These are phyloP conservation scores for Ormia ochracea DNA, from an alignment of 2,888 invertebrate species.

Conservation along the genomic window DNA sequence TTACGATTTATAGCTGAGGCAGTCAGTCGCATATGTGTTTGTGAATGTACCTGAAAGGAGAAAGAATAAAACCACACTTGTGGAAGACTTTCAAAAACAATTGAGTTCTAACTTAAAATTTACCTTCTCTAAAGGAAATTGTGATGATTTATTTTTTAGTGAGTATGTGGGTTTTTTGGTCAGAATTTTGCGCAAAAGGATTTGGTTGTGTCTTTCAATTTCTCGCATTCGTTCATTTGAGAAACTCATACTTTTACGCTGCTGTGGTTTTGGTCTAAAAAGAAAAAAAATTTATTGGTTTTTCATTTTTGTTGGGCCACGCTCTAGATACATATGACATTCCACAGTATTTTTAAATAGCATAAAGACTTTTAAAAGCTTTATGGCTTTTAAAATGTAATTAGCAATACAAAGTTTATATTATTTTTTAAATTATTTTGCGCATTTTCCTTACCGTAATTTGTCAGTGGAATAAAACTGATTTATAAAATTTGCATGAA, in stretches of 20 bases:
- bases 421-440: not conserved
- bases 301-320: no score
- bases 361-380: no score
- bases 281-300: no score
- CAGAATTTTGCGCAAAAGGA: constrained; percentile 79
- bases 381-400: no score
- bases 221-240: constrained; percentile 80
- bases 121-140: constrained; percentile 48
- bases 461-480: constrained; percentile 56
- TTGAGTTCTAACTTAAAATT: not conserved
- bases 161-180: constrained; percentile 74
- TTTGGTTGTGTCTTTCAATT: constrained; percentile 81
- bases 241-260: constrained; percentile 77
- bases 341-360: no score
- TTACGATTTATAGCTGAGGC: constrained; percentile 78
- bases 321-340: no score
- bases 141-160: constrained; percentile 34
- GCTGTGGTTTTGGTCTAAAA: constrained; percentile 39
- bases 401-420: no score
- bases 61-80: not conserved
- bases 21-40: constrained; percentile 69
- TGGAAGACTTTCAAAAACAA: no score
- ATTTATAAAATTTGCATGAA: constrained; percentile 67
- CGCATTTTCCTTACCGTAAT: constrained; percentile 57
- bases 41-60: constrained; percentile 64